Percentiles rank a stretch among this genome's conserved stretches.
Conservation (phyloP, 2,797 vertebrate genomes). For the Austrolebias charrua region DNA sequence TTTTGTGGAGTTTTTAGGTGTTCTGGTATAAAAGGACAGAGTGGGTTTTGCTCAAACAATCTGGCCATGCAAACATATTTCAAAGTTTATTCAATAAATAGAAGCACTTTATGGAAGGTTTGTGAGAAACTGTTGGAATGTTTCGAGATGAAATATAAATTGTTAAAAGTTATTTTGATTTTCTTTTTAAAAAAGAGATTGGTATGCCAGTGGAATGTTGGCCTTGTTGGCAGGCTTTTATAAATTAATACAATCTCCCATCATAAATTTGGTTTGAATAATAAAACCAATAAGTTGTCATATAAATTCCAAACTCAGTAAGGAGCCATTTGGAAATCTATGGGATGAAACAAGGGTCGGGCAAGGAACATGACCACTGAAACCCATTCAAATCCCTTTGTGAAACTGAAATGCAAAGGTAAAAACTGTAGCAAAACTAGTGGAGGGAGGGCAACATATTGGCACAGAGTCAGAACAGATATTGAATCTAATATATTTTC, state of each 20-base stretch:
- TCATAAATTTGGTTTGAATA: slow-evolving; percentile 21
- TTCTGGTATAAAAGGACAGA: slow-evolving; percentile 57
- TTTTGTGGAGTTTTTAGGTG: slow-evolving; percentile 64
- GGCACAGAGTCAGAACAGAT: slow-evolving; percentile 29
- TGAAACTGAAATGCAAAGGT: background rate
- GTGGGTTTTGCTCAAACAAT: slow-evolving; percentile 47
- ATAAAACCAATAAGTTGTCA: slow-evolving; percentile 15
- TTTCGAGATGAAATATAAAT: slow-evolving; percentile 48
- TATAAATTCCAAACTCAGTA: background rate
- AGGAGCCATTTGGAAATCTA: slow-evolving; percentile 9
- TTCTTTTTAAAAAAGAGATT: slow-evolving; percentile 52
- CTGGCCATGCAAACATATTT: slow-evolving; percentile 53
- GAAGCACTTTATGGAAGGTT: slow-evolving; percentile 74
- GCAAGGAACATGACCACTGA: background rate
- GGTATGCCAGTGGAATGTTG: slow-evolving; percentile 36
- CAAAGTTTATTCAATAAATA: slow-evolving; percentile 56
- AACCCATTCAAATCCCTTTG: background rate
- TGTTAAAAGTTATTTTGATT: slow-evolving; percentile 53
- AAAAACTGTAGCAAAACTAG: background rate
- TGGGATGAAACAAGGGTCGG: slow-evolving; percentile 1
- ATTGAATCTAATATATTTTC: slow-evolving; percentile 5
- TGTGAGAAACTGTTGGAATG: slow-evolving; percentile 57
- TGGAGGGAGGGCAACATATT: background rate
- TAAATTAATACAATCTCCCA: slow-evolving; percentile 33
- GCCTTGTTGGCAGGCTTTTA: slow-evolving; percentile 31